Evolutionary conservation across 1,140 invertebrate genomes (phyloP).

Genomic region (Zaprionus taronus): DNA sequence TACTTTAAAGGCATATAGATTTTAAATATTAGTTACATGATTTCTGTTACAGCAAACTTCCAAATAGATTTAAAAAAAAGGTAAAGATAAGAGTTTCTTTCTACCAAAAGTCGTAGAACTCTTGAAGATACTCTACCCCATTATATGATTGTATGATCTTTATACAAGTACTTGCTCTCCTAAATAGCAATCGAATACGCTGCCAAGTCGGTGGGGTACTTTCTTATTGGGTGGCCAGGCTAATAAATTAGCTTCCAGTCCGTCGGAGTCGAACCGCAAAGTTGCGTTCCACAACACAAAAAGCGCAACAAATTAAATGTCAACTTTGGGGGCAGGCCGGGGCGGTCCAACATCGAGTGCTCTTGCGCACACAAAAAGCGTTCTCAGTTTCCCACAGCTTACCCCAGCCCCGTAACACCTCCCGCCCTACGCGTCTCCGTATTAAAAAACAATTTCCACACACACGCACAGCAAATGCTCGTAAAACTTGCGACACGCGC

Average conservation of each 20-base stretch:
- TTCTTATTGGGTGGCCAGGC: constrained; percentile 24
- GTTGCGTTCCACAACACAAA: constrained; percentile 43
- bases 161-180: neutral
- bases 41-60: too few species aligned
- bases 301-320: constrained; percentile 79
- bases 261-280: constrained; percentile 24
- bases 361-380: constrained; percentile 36
- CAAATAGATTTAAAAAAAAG: too few species aligned
- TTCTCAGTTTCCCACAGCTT: constrained; percentile 50
- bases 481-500: constrained; percentile 64
- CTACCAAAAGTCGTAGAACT: too few species aligned
- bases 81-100: too few species aligned
- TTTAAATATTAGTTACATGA: too few species aligned
- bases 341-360: neutral
- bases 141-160: neutral
- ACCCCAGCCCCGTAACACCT: neutral
- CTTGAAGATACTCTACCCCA: too few species aligned
- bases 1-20: too few species aligned
- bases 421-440: constrained; percentile 25
- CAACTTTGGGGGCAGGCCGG: constrained; percentile 38
- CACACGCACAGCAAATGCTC: constrained; percentile 61
- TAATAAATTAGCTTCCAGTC: constrained; percentile 57
- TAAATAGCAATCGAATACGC: constrained; percentile 23
- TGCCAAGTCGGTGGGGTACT: constrained; percentile 8
- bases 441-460: constrained; percentile 83